Evolutionary conservation across 2,797 vertebrate genomes (phyloP).

Genomic region (Phrynocephalus guinanensis): DNA sequence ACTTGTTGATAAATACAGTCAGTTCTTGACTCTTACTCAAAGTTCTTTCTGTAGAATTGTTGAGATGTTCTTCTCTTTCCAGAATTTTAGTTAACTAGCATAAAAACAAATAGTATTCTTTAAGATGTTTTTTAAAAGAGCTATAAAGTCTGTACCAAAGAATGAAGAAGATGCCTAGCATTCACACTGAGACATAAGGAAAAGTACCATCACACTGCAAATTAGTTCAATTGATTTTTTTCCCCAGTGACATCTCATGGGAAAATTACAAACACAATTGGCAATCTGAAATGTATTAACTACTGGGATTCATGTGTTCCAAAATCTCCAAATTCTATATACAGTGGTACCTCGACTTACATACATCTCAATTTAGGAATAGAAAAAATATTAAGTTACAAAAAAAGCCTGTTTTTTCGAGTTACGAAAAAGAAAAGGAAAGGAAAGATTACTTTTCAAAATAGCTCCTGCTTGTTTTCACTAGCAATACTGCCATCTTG

Average conservation of each 20-base stretch:
- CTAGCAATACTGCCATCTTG: too few species aligned
- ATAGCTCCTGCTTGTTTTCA: too few species aligned
- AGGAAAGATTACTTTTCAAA: too few species aligned
- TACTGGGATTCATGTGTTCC: neutral
- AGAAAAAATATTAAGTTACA: too few species aligned
- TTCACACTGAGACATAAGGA: neutral
- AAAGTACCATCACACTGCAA: neutral
- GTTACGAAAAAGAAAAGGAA: too few species aligned
- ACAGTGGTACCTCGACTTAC: too few species aligned
- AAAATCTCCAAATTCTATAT: neutral
- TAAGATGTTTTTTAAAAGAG: conserved; percentile 23
- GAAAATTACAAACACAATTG: neutral
- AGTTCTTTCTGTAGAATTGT: conserved; percentile 70
- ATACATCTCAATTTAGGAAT: too few species aligned
- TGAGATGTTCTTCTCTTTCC: conserved; percentile 66
- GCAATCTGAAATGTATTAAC: neutral
- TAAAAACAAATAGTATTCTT: conserved; percentile 54
- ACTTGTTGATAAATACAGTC: conserved; percentile 72
- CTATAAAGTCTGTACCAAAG: neutral
- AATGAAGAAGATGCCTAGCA: neutral
- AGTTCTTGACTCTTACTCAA: conserved; percentile 77
- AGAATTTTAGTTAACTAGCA: conserved; percentile 78
- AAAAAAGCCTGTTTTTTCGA: too few species aligned
- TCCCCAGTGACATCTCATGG: neutral
- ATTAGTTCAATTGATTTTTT: neutral